Base-by-base conservation (phyloP, 35 echinoderm and acorn worm species). In the Heliocidaris tuberculata region DNA sequence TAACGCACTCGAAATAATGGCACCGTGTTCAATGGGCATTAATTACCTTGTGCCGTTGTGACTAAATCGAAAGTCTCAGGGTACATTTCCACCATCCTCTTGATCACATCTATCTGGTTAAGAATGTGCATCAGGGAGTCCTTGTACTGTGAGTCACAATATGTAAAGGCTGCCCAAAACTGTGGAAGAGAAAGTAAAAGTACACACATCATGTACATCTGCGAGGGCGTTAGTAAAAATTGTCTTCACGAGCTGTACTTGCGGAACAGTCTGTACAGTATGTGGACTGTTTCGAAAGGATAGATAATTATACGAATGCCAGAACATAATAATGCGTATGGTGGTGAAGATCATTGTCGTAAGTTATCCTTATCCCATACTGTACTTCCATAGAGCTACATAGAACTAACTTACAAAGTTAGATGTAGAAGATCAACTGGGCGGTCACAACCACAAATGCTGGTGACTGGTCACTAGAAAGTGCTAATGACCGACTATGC, bases 1-100 rank as follows among this genome's bases (percentile, higher is more conserved):
- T 42, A 3, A 42, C 35, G 35, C 35, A 42, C 0, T 42, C 35
- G 35, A 42, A 42, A 42, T 42, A 3, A 42, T 3, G 35, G 35
- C 35, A 42, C 3, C 35, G 35, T 42, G n/a, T n/a, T n/a, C n/a
- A n/a, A n/a, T n/a, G 35, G 35, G 35, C 35, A 42, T 42, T 95
- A 96, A n/a, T 56, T 95, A 96, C 96, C 96, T 94, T 96, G 30
- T 86, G 96, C 86, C 0, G 96, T 95, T 48, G 94, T 95, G n/a
- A 96, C 96, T 31, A 96, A 96, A 42, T 96, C 94, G 93, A 96
- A 96, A 5, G 87, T 93, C 30, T 96, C 91, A 12, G 85, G 92
- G 85, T 96, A 96, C 94, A 61, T 95, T 8, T 93, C 17, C 85
- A 85, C 94, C 71, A 95, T 95, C 48, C 94, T 48, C 65, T 96